Percentiles rank a stretch among this genome's conserved stretches.
phyloP scores from a whole-genome alignment of 1,140 invertebrate species.

The Drosophila orosa region DNA sequence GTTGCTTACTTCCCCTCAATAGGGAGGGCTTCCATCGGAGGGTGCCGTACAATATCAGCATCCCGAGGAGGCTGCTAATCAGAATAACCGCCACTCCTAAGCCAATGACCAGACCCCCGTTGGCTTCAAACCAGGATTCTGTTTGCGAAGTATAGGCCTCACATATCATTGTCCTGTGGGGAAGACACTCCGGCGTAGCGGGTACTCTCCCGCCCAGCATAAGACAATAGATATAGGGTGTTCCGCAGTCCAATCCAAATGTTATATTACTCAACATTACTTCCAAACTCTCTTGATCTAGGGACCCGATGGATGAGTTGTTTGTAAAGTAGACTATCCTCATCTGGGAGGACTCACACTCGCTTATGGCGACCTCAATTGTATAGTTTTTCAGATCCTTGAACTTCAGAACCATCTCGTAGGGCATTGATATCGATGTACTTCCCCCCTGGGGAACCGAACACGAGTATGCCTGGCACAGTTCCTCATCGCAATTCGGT shows the following conservation, averaged over 20 bases:
- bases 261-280: not conserved
- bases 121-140: conserved; percentile 38
- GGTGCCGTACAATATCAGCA: conserved; percentile 35
- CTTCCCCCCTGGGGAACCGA: not conserved
- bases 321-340: conserved; percentile 36
- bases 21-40: conserved; percentile 50
- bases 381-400: not conserved
- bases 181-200: conserved; percentile 43
- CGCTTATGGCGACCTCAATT: conserved; percentile 15
- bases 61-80: conserved; percentile 34
- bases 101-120: conserved; percentile 38
- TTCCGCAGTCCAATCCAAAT: conserved; percentile 25
- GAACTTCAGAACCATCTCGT: conserved; percentile 11
- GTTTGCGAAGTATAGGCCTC: not conserved
- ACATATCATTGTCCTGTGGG: conserved; percentile 42
- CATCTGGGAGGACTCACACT: conserved; percentile 11
- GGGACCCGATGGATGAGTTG: not conserved
- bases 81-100: conserved; percentile 35
- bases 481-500: not conserved
- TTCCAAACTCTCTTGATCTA: not conserved
- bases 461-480: conserved; percentile 5
- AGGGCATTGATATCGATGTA: conserved; percentile 3
- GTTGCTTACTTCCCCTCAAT: conserved; percentile 37
- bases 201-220: conserved; percentile 2
- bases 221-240: conserved; percentile 46